Evolutionary conservation across 1,140 invertebrate species (phyloP), one percentile per base, ranked within the genome.

Genomic region (Achatina immaculata): DNA sequence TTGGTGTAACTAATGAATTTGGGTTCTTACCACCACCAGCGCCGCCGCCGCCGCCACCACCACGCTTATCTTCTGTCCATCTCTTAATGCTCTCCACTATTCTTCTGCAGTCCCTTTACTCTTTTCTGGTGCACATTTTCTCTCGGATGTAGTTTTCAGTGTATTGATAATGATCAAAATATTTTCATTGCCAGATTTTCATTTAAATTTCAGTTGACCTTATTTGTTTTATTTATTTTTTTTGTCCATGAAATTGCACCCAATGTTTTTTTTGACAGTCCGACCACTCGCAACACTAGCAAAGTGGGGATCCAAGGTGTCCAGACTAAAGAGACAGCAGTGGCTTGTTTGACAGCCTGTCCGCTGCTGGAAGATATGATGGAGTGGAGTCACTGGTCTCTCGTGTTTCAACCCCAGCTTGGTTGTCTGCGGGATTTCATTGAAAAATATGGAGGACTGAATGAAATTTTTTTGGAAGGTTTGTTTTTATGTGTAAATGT

Each of bases 361-460:
- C 90, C 90, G 19, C 77, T 91, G 42, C 80, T 91, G 85, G 87
- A 86, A 38, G 87, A 91, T 79, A 43, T 91, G 40, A 82, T 62
- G 0, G 77, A 45, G 11, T 90, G 90, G 89, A 87, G 85, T 42
- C 87, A 90, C 78, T 91, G 90, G 90, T 55, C 82, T 36, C 72
- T 87, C 2, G 87, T 91, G 36, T 91, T 91, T 87, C 85, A 89
- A 81, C 89, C 90, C 34, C 83, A 91, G 80, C 83, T 86, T 51
- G 89, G 89, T 0, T 82, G 81, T 45, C 82, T 91, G 76, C 87
- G 86, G 62, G 85, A 89, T 43, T 91, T 91, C 80, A 74, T 91
- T 14, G 86, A 90, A 72, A 90, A 91, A 79, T 87, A 90, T 83
- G 89, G 90, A 34, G 89, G 88, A 9, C 28, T 81, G 2, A 79